These are phyloP conservation scores for Sebastes glaucus DNA, from an alignment of 2,797 vertebrate species.

Conservation along the genomic window DNA sequence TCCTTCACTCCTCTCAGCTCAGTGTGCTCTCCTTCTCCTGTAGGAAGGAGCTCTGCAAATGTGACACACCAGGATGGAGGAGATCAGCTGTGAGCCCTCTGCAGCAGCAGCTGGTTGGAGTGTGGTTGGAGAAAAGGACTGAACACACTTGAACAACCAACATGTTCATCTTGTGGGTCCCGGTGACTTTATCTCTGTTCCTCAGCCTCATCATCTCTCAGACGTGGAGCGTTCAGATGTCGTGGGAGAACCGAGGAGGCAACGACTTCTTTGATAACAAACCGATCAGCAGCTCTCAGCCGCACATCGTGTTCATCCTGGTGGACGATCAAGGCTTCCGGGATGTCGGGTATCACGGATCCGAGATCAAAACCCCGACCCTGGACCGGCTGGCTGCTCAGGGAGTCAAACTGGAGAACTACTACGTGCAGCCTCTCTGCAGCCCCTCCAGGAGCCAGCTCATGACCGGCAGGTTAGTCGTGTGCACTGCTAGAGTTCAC, in stretches of 20 bases:
- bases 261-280: constrained; percentile 47
- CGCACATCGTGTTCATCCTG: constrained; percentile 95
- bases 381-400: constrained; percentile 92
- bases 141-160: neutral
- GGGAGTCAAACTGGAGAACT: constrained; percentile 97
- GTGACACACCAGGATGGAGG: constrained; percentile 37
- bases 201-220: constrained; percentile 81
- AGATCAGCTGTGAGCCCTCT: neutral
- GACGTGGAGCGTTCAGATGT: constrained; percentile 83
- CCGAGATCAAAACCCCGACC: constrained; percentile 95
- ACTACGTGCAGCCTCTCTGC: constrained; percentile 98
- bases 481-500: neutral
- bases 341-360: constrained; percentile 97
- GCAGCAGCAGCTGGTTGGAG: neutral
- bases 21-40: neutral
- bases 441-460: constrained; percentile 96
- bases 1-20: neutral
- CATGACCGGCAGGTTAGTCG: constrained; percentile 93
- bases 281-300: constrained; percentile 72
- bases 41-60: neutral
- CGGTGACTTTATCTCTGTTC: constrained; percentile 78
- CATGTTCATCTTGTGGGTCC: constrained; percentile 77
- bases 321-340: constrained; percentile 98
- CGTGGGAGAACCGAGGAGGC: constrained; percentile 81
- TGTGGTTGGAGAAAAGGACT: neutral